Percentiles rank a stretch among this genome's conserved stretches.
Evolutionary conservation across 2,888 invertebrate species (phyloP).

Genomic region (Noctua janthina): DNA sequence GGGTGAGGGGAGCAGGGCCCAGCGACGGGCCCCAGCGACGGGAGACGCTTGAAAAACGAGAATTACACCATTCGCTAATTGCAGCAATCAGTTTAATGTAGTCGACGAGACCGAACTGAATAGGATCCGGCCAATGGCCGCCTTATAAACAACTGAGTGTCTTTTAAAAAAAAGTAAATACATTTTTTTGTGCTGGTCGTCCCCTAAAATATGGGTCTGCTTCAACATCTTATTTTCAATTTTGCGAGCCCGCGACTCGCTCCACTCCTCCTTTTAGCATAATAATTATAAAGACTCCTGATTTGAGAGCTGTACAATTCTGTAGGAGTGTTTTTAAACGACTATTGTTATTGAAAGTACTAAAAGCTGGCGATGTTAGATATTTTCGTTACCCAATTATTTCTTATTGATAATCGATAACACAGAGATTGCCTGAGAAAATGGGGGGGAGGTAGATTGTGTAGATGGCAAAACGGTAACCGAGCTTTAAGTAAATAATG

Average conservation of each 20-base stretch:
- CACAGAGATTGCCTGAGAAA: conserved; percentile 34
- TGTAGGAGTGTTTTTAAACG: conserved; percentile 54
- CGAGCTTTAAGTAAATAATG: conserved; percentile 46
- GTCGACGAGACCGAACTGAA: conserved; percentile 86
- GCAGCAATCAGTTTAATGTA: conserved; percentile 90
- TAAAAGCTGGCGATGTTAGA: conserved; percentile 46
- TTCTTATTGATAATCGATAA: conserved; percentile 62
- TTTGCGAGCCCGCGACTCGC: conserved; percentile 33
- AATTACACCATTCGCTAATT: conserved; percentile 90
- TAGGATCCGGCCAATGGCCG: conserved; percentile 80
- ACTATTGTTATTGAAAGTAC: conserved; percentile 61
- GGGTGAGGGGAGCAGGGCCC: conserved; percentile 64
- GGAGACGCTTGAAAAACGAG: conserved; percentile 86
- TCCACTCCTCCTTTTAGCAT: conserved; percentile 39
- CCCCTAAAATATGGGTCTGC: conserved; percentile 59
- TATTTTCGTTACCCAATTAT: conserved; percentile 60
- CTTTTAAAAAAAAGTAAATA: conserved; percentile 69
- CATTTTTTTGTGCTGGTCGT: conserved; percentile 56
- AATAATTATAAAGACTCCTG: conserved; percentile 60
- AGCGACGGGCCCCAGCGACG: conserved; percentile 65
- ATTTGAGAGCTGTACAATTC: conserved; percentile 56
- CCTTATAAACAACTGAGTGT: conserved; percentile 79
- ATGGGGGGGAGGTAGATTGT: conserved; percentile 29
- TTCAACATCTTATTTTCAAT: conserved; percentile 63
- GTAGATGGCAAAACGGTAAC: conserved; percentile 39